A percentile compares a stretch with the other conserved stretches of the same genome.
Evolutionary conservation across 2,113 vertebrate species (phyloP).

Genomic region (Halcyon malimbica): DNA sequence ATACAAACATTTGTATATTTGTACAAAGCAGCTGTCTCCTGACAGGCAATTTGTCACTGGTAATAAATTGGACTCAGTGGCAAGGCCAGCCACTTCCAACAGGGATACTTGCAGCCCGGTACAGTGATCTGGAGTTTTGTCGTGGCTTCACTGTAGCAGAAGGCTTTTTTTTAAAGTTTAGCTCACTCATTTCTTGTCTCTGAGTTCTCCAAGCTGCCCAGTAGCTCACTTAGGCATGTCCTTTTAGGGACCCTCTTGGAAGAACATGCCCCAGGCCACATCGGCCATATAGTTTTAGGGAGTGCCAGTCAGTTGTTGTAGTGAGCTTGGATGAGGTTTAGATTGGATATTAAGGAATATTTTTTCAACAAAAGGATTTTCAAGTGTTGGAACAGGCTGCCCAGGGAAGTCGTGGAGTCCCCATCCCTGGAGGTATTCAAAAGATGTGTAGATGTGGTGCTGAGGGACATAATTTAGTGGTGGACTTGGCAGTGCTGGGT

Average conservation of each 20-base stretch:
- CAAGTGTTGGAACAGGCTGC: not conserved
- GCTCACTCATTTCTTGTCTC: not conserved
- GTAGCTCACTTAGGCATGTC: not conserved
- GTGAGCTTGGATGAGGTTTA: not conserved
- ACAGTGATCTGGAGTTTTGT: not conserved
- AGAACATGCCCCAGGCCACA: not conserved
- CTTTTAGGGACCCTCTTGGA: not conserved
- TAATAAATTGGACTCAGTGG: not conserved
- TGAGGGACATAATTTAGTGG: not conserved
- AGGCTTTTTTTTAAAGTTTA: not conserved
- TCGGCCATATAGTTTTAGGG: not conserved
- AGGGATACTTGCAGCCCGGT: not conserved
- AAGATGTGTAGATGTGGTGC: not conserved
- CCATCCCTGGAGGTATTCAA: not conserved
- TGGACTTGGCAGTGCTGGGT: not conserved
- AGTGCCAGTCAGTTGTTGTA: not conserved
- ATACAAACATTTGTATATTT: slow-evolving; percentile 46
- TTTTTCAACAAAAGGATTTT: not conserved
- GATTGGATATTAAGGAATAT: not conserved
- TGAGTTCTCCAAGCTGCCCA: not conserved
- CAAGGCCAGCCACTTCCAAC: not conserved
- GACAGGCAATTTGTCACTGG: slow-evolving; percentile 19
- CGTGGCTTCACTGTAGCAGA: not conserved
- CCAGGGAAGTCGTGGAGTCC: not conserved
- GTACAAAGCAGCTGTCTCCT: not conserved